Percentiles rank a stretch among this genome's conserved stretches.
These are phyloP conservation scores for Cliona cf. orientalis DNA, from an alignment of 37 sponge, comb jelly and placozoan species.

Conservation along the genomic window DNA sequence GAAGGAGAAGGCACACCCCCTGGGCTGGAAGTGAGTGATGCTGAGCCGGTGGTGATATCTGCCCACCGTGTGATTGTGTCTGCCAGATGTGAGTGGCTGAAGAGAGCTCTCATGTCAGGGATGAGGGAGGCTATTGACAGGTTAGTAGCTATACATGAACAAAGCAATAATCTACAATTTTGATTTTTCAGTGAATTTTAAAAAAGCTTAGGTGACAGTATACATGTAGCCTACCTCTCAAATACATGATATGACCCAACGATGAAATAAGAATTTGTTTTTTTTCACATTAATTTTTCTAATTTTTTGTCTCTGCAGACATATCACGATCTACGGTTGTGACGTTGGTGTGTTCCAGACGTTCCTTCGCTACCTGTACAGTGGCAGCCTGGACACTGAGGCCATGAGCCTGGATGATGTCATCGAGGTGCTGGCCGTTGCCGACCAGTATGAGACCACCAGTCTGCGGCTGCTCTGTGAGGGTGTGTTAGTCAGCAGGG, in stretches of 20 bases:
- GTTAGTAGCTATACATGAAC: slow-evolving; percentile 24
- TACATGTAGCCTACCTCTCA: too few relatives aligned
- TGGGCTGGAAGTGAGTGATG: slow-evolving; percentile 1
- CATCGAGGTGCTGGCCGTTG: slow-evolving; percentile 59
- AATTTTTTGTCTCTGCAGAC: slow-evolving; percentile 5
- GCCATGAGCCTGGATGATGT: slow-evolving; percentile 38
- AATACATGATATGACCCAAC: too few relatives aligned
- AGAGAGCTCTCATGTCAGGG: slow-evolving; percentile 62
- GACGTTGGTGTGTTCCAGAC: slow-evolving; percentile 48
- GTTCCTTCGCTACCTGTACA: slow-evolving; percentile 63
- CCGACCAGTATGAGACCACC: slow-evolving; percentile 52
- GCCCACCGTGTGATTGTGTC: slow-evolving; percentile 77
- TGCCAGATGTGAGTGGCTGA: slow-evolving; percentile 65
- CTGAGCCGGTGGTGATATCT: slow-evolving; percentile 41
- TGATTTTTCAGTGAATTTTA: too few relatives aligned
- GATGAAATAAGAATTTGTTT: too few relatives aligned
- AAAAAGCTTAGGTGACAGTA: too few relatives aligned
- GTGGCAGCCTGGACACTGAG: slow-evolving; percentile 19
- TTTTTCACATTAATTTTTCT: not conserved
- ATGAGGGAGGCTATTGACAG: slow-evolving; percentile 72
- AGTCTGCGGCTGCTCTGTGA: slow-evolving; percentile 47
- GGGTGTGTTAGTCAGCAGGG: slow-evolving; percentile 27
- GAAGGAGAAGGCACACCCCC: not conserved
- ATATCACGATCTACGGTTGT: slow-evolving; percentile 49
- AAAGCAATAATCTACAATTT: too few relatives aligned